Conservation (phyloP, 2,888 invertebrate species). For the Dugesia japonica region DNA sequence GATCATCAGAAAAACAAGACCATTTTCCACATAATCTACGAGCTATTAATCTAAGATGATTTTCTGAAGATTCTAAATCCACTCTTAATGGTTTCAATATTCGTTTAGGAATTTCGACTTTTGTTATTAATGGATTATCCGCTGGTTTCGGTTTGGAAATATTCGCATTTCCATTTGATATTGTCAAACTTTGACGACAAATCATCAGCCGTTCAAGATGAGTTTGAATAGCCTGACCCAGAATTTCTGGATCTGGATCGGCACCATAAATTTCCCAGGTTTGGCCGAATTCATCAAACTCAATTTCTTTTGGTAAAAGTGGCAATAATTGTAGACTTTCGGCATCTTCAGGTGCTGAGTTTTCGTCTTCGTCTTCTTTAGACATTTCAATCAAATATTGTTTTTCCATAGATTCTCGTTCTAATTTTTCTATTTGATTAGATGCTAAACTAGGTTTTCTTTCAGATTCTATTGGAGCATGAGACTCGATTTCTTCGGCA, state of each 20-base stretch:
- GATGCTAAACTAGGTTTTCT: background rate
- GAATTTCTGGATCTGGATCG: slow-evolving; percentile 33
- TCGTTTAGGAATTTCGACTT: background rate
- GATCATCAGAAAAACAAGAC: background rate
- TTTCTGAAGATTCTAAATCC: background rate
- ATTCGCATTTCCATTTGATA: background rate
- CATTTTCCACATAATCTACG: background rate
- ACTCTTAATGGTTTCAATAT: background rate
- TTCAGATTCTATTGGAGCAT: background rate
- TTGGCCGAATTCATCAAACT: slow-evolving; percentile 32
- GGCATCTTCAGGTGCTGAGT: background rate
- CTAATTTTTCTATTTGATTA: background rate
- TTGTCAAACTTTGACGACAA: background rate
- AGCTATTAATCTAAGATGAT: background rate
- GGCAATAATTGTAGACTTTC: background rate
- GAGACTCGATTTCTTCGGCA: slow-evolving; percentile 23
- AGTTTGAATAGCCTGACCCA: slow-evolving; percentile 32
- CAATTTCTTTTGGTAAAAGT: slow-evolving; percentile 29
- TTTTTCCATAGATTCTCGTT: background rate
- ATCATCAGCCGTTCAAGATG: slow-evolving; percentile 27
- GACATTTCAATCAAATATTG: slow-evolving; percentile 17
- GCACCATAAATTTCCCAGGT: slow-evolving; percentile 34
- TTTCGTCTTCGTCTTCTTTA: background rate
- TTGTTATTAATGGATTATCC: background rate
- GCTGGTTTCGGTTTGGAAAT: background rate